A percentile compares a stretch with the other conserved stretches of the same genome.
These are phyloP conservation scores for Sinosuthora webbiana DNA, from an alignment of 2,113 vertebrate species.

Conservation along the genomic window DNA sequence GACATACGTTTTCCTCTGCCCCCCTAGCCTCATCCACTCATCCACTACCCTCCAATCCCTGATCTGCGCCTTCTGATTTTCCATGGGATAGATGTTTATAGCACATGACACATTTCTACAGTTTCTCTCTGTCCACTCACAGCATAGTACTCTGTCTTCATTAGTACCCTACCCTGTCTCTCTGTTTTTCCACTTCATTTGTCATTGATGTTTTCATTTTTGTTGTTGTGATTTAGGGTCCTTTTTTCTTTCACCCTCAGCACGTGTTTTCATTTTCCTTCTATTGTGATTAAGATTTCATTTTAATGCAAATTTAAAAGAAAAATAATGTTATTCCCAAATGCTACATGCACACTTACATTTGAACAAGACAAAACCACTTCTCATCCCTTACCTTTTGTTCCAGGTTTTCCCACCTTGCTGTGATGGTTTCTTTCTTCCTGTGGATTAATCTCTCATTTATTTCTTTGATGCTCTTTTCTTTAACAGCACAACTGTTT, in stretches of 20 bases:
- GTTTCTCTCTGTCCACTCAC: background rate
- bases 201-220: background rate
- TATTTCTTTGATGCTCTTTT: conserved; percentile 30
- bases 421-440: conserved; percentile 1
- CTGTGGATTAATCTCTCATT: conserved; percentile 20
- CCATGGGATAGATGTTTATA: background rate
- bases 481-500: conserved; percentile 31
- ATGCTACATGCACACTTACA: background rate
- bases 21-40: background rate
- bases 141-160: background rate
- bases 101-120: background rate
- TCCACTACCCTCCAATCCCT: background rate
- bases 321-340: background rate
- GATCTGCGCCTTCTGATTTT: background rate
- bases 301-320: conserved; percentile 45
- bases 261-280: background rate
- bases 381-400: conserved; percentile 35
- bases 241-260: background rate
- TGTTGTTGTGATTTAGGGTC: background rate
- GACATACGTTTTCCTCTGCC: background rate
- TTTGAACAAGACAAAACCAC: background rate
- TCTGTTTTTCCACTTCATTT: background rate
- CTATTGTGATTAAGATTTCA: conserved; percentile 22
- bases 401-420: conserved; percentile 2
- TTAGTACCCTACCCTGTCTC: background rate